phyloP scores from a whole-genome alignment of 2,113 vertebrate species.

The Siniperca chuatsi region DNA sequence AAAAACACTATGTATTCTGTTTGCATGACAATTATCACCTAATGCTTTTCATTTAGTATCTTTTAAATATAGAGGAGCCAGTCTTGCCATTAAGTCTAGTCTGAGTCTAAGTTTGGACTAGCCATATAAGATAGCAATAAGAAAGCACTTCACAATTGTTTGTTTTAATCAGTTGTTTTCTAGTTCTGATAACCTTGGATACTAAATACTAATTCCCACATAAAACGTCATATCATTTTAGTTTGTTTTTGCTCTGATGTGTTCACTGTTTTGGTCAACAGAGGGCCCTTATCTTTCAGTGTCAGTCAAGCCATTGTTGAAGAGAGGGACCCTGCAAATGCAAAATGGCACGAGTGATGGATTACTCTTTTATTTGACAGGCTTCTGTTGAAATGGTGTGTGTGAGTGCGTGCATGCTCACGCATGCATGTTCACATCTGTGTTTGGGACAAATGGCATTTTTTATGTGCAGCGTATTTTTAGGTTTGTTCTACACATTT shows the following conservation, averaged over 20 bases:
- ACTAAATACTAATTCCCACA: background rate
- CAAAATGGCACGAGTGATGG: conserved; percentile 83
- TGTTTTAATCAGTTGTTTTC: background rate
- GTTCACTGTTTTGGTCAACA: conserved; percentile 73
- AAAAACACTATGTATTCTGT: background rate
- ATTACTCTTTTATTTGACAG: conserved; percentile 84
- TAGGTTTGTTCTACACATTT: conserved; percentile 9
- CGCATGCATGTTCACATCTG: conserved; percentile 11
- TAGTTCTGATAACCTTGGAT: background rate
- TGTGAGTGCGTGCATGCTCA: conserved; percentile 50
- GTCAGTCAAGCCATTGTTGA: conserved; percentile 81
- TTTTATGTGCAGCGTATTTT: conserved; percentile 18
- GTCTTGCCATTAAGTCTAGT: background rate
- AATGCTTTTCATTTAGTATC: background rate
- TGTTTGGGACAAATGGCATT: conserved; percentile 46
- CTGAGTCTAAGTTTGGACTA: background rate
- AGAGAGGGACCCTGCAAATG: conserved; percentile 77
- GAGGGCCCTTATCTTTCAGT: conserved; percentile 76
- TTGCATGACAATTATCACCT: background rate
- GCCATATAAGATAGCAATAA: background rate
- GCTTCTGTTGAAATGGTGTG: conserved; percentile 63
- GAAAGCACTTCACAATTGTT: background rate
- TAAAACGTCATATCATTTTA: background rate
- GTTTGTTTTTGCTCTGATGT: conserved; percentile 31
- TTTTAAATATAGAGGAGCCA: conserved; percentile 4